Evolutionary conservation across 2,113 vertebrate species (phyloP), one percentile per base, ranked within the genome.

Genomic region (Etheostoma spectabile): DNA sequence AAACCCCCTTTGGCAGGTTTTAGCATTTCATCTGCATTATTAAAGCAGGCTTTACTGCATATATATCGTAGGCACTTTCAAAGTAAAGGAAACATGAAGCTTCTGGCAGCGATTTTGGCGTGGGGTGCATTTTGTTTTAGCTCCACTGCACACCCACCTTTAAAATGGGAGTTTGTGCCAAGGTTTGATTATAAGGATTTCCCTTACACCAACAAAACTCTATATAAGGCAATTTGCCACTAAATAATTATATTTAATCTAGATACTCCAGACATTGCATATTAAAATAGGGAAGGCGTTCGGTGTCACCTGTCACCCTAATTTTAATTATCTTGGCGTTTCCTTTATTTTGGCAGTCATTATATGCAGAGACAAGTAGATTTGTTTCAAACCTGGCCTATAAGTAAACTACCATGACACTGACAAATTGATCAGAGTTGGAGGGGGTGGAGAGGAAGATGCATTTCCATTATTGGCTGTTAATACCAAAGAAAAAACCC

Each of bases 391-490:
- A 92, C 86, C 88, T 91, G 92, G 93, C 92, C 90, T 82, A 77
- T 86, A 83, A 83, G 88, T 85, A 86, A 88, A 92, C 84, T 74
- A 63, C 89, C 59, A 80, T 89, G 86, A 85, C 90, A 84, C 79
- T 86, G 82, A 88, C 74, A 84, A 85, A 91, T 89, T 80, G 82
- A 90, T 86, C 82, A 88, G 82, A 83, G 86, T 89, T 85, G 80
- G 69, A 92, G 88, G 85, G 89, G 85, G 79, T 92, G 87, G 89
- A 90, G 85, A 92, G 88, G 82, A 90, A 88, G 90, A 88, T 92
- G 87, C 87, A 89, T 93, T 91, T 93, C 84, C 89, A 92, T 93
- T 92, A 93, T 92, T 94, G 93, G 92, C 91, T 94, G 91, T 94
- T 88, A 92, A 92, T 92, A 92, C 85, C 85, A 93, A 94, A 93